Evolutionary conservation across 2,888 invertebrate species (phyloP).

Genomic region (Drosophila nr. perissopoda): DNA sequence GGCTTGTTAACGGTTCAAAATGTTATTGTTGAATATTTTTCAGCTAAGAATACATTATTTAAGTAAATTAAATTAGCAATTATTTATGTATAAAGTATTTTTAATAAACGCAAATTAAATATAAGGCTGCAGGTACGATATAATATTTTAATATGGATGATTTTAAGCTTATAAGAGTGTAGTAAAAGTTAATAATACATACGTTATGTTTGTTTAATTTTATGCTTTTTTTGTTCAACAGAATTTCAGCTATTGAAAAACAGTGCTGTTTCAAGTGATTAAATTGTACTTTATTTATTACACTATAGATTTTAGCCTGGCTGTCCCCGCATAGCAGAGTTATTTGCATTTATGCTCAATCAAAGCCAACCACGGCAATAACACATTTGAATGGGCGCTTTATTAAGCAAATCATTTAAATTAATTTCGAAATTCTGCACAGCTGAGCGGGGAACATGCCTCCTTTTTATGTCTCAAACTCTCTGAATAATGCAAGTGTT

Average conservation of each 20-base stretch:
- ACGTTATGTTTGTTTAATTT: neutral
- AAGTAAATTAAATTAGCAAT: neutral
- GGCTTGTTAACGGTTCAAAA: neutral
- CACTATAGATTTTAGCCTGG: neutral
- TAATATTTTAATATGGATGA: neutral
- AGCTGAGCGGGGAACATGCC: slow-evolving; percentile 4
- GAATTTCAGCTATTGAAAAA: neutral
- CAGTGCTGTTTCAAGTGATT: neutral
- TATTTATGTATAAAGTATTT: neutral
- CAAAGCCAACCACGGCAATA: slow-evolving; percentile 38
- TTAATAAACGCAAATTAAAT: neutral
- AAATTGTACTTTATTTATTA: neutral
- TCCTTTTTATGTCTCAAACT: slow-evolving; percentile 12
- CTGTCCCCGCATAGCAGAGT: neutral
- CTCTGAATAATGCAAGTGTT: slow-evolving; percentile 43
- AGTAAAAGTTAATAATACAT: neutral
- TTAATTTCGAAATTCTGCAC: slow-evolving; percentile 52
- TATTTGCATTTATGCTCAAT: slow-evolving; percentile 19
- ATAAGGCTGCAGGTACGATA: neutral
- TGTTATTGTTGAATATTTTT: neutral
- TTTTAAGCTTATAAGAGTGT: neutral
- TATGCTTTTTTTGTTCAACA: neutral
- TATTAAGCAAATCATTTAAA: slow-evolving; percentile 61
- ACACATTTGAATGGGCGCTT: slow-evolving; percentile 38
- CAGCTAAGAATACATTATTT: neutral